Evolutionary conservation across 2,888 invertebrate genomes (phyloP), one percentile per base, ranked within the genome.

Genomic region (Patella ulyssiponensis): DNA sequence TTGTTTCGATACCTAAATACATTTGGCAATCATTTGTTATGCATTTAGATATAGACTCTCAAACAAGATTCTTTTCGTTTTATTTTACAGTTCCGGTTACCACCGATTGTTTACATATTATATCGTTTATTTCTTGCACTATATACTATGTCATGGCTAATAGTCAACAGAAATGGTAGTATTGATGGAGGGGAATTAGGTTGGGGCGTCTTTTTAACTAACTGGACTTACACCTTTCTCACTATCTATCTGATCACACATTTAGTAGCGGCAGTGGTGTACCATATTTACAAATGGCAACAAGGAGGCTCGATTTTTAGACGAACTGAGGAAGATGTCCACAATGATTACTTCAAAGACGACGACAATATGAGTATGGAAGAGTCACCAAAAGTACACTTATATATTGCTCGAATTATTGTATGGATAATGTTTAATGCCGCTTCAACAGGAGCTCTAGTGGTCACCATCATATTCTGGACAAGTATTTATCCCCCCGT

Each of bases 401-500:
- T 64, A 12, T 64, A 20, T 23, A 64, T 64, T 4, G 23, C 23
- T 2, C 64, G 23, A 20, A 23, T 23, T 12, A 3, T 86, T 3
- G 78, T 85, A 2, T 90, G 89, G 89, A 79, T 88, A 23, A 75
- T 89, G 5, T 86, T 83, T 76, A 85, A 81, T 58, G 80, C 84
- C 14, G 86, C 83, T 0, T 85, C 86, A 9, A 78, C 76, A 11
- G 84, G 79, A 1, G 84, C 86, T 7, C 14, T 88, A 0, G 79
- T 89, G 74, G 90, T 91, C 14, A 87, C 89, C 7, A n/a, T 88
- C 0, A 81, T 88, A 9, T 90, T 89, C 77, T 90, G 88, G 83
- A 78, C 79, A 1, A 82, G 86, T 69, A 82, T 90, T 0, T 88
- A 83, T 78, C 88, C 88, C 9, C 56, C 77, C 20, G 76, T 86